Base-by-base conservation (phyloP, 2,113 vertebrate genomes). In the Amia ocellicauda region DNA sequence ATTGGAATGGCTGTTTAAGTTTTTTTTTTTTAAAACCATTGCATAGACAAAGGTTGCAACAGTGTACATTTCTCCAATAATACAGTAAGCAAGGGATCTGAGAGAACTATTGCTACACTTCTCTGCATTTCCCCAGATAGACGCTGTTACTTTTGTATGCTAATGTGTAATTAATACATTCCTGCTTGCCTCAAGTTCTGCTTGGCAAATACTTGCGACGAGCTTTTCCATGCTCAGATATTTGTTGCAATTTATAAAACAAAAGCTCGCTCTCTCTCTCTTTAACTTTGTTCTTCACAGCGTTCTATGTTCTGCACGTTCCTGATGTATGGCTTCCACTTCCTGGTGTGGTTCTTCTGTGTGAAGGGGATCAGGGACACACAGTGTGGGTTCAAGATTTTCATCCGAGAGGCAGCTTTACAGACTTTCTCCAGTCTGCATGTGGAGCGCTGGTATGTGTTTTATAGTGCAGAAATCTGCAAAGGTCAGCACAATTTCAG, bases 291-390 rank as follows among this genome's bases (percentile, higher is more conserved):
- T 62, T 58, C 26, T n/a, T 42, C 40, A 3, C 64, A 99, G 96
- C 91, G 96, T 52, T 98, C 97, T n/a, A 17, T 92, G 69, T 98
- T 99, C 68, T 91, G 93, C 31, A 95, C 94, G 14, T 81, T 98
- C 62, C 91, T 98, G 24, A 99, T 99, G 95, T 93, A 92, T 7
- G 95, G 96, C 1, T 99, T 99, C 85, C 97, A 99, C 86, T 98
- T 97, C 86, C 88, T 99, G 60, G 96, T 99, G 28, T 98, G 96
- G 94, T 97, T 97, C 82, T 88, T 99, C 13, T 99, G 96, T 67
- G 97, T 99, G 76, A 91, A 86, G 73, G 90, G 92, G 65, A 90
- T 98, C 78, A 88, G 70, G 63, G 97, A 99, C 80, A 99, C 96
- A 0, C 96, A 99, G 69, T 99, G 97, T 0, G 95, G 97, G 47